Evolutionary conservation across 2,797 vertebrate species (phyloP), one percentile per base, ranked within the genome.

Genomic region (Muscicapa striata): DNA sequence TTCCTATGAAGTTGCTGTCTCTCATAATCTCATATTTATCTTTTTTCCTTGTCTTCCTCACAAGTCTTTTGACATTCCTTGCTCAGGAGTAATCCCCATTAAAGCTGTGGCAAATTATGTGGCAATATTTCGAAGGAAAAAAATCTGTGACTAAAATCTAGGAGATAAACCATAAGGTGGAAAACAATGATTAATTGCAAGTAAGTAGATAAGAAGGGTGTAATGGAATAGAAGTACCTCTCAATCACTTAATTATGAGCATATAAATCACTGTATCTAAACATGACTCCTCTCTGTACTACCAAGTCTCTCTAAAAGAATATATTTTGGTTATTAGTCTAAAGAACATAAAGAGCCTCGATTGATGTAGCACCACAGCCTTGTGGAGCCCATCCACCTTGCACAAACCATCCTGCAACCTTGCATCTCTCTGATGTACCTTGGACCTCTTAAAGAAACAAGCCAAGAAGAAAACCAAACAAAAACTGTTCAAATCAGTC

Each of bases 1-100:
- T 84, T 95, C 46, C 70, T 66, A 40, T 40, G 36, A 93, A 95
- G 81, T 61, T 91, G 55, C 61, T 92, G 82, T 52, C 73, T 93
- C 80, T 78, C 46, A 76, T 87, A 95, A 90, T 94, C 90, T 94
- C 70, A 57, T 43, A 34, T 84, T 86, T 94, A 93, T 90, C 75
- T 54, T 94, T 89, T 90, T 90, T 83, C 88, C 84, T 95, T 26
- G 15, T 48, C 46, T 73, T 95, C 92, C 89, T 95, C 61, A 63
- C 77, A 93, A 89, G 80, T 80, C 46, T 79, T 84, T 93, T 54
- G 6, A 55, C 93, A 81, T 77, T 82, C 49, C 43, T 93, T 74
- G 59, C 54, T 81, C 7, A 7, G 51, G 69, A 89, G 38, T 90
- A 90, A 81, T 90, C 43, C 64, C 41, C 36, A 48, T 45, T 79